Evolutionary conservation across 2,113 vertebrate genomes (phyloP).

Genomic region (Meles meles): DNA sequence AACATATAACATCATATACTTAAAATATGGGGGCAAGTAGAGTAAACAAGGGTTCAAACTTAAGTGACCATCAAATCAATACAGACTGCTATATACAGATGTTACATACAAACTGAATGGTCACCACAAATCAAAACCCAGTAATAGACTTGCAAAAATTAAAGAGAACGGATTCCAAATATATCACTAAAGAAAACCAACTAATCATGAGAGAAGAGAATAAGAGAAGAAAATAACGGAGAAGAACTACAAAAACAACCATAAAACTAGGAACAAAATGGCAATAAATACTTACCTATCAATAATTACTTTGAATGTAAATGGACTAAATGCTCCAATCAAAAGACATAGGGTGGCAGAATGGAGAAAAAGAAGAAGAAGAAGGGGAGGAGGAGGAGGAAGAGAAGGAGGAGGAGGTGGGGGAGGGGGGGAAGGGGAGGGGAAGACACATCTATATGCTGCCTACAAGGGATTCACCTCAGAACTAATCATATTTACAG

Average conservation of each 20-base stretch:
- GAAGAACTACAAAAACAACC: neutral
- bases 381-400: too few relatives aligned
- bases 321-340: neutral
- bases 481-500: neutral
- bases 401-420: neutral
- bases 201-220: neutral
- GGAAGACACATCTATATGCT: neutral
- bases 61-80: neutral
- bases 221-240: neutral
- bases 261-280: neutral
- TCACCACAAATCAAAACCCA: neutral
- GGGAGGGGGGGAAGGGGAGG: too few relatives aligned
- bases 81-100: neutral
- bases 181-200: neutral
- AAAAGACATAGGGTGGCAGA: neutral
- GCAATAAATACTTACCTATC: neutral
- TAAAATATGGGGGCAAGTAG: neutral
- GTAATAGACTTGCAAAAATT: neutral
- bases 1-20: neutral
- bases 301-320: neutral
- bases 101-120: neutral
- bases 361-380: neutral
- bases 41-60: neutral
- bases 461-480: neutral
- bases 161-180: neutral